Percentiles rank a stretch among this genome's conserved stretches.
These are phyloP conservation scores for Coregonus sp. DNA, from an alignment of 2,797 vertebrate species.

Conservation along the genomic window DNA sequence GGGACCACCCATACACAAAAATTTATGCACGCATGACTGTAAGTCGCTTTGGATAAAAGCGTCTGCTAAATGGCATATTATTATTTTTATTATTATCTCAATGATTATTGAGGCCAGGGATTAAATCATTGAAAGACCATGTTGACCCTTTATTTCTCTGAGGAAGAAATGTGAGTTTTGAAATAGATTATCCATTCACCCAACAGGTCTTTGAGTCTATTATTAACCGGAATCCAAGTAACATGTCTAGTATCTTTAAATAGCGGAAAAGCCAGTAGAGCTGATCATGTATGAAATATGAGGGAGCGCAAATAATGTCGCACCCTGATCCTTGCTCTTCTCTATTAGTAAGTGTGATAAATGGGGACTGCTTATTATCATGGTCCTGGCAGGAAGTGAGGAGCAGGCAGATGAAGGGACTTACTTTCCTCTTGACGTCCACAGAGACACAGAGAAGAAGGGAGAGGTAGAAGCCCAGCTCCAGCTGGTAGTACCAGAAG, in stretches of 20 bases:
- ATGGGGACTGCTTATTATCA: neutral
- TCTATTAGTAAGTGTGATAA: neutral
- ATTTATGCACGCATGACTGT: too few species aligned
- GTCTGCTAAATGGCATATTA: too few species aligned
- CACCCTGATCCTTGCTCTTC: neutral
- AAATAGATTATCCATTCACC: neutral
- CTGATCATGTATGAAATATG: neutral
- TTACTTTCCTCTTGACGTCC: slow-evolving; percentile 90
- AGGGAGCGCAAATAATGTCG: neutral
- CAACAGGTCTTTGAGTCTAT: neutral
- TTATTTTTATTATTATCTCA: neutral
- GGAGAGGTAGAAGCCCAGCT: slow-evolving; percentile 90
- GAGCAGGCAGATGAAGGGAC: neutral
- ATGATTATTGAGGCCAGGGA: neutral
- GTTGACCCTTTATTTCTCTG: neutral
- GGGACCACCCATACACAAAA: too few species aligned
- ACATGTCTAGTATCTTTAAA: neutral
- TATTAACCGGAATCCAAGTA: neutral
- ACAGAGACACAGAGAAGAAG: slow-evolving; percentile 88
- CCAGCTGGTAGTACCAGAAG: slow-evolving; percentile 91
- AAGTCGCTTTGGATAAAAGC: too few species aligned
- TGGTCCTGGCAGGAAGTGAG: neutral
- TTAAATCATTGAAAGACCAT: neutral
- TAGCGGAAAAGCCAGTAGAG: neutral
- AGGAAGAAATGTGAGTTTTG: neutral